Conservation (phyloP, 2,797 vertebrate genomes). For the Spinibarbus caldwelli region DNA sequence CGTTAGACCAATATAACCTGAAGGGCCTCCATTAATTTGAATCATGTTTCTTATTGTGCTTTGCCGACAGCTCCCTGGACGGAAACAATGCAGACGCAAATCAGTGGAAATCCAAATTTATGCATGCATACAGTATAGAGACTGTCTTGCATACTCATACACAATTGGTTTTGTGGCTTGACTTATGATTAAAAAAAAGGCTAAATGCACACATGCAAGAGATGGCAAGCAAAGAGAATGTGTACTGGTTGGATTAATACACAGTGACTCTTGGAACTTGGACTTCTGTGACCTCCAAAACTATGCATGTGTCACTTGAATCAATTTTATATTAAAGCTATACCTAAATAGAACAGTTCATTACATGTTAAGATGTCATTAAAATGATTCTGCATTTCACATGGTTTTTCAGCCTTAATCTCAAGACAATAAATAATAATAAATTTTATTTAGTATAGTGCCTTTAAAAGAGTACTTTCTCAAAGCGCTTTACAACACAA, state of each 20-base stretch:
- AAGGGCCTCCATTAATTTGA: constrained; percentile 46
- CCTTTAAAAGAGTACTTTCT: too few relatives aligned
- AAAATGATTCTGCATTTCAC: not conserved
- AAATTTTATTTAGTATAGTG: too few relatives aligned
- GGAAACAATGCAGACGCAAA: not conserved
- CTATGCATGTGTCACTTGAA: not conserved
- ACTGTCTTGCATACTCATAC: not conserved
- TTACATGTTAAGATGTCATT: not conserved
- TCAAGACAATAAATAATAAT: too few relatives aligned
- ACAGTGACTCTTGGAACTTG: too few relatives aligned
- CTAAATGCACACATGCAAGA: not conserved
- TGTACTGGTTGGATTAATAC: not conserved
- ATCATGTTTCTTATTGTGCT: constrained; percentile 44
- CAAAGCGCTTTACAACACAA: too few relatives aligned
- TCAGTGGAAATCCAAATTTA: constrained; percentile 1
- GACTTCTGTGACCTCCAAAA: too few relatives aligned
- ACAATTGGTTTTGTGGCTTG: not conserved
- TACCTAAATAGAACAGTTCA: not conserved
- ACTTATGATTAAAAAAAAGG: not conserved
- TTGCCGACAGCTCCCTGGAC: not conserved
- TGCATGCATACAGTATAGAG: constrained; percentile 8
- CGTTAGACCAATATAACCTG: constrained; percentile 32
- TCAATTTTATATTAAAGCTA: not conserved
- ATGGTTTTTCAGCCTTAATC: not conserved
- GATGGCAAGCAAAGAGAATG: not conserved